Conservation (phyloP, 2,797 vertebrate species). For the Channallabes apus region DNA sequence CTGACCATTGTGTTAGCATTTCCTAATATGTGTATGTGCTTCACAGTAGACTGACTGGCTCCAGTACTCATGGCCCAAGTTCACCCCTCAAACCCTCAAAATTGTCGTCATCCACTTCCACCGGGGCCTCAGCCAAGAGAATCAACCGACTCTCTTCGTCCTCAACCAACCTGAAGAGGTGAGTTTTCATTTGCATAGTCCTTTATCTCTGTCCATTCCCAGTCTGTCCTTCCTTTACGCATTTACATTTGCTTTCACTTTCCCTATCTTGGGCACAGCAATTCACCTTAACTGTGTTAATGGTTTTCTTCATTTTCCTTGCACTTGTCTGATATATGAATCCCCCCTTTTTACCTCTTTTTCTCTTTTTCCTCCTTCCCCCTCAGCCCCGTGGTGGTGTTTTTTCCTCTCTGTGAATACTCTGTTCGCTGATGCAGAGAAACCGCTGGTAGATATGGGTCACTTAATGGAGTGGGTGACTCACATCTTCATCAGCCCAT, state of each 20-base stretch:
- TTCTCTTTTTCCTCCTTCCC: constrained; percentile 46
- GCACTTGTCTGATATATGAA: neutral
- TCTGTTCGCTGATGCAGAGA: constrained; percentile 45
- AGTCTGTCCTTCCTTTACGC: constrained; percentile 37
- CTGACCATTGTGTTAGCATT: neutral
- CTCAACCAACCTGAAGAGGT: constrained; percentile 83
- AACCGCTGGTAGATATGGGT: neutral
- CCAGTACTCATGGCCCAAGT: constrained; percentile 67
- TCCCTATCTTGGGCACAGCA: neutral
- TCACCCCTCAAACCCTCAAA: constrained; percentile 84
- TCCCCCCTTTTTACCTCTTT: neutral
- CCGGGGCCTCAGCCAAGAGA: constrained; percentile 79
- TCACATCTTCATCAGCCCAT: neutral
- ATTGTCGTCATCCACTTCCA: constrained; percentile 67
- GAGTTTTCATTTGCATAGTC: constrained; percentile 40
- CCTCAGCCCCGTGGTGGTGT: constrained; percentile 50
- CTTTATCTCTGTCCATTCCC: neutral
- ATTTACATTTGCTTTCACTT: constrained; percentile 13
- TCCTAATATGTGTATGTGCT: constrained; percentile 11
- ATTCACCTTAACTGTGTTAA: neutral
- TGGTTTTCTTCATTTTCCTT: neutral
- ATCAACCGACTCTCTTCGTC: constrained; percentile 75
- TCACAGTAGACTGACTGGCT: constrained; percentile 73
- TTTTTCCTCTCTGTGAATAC: constrained; percentile 57
- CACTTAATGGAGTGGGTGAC: constrained; percentile 28